These are phyloP conservation scores for Athrips mouffetella DNA, from an alignment of 2,888 invertebrate species.

Conservation along the genomic window DNA sequence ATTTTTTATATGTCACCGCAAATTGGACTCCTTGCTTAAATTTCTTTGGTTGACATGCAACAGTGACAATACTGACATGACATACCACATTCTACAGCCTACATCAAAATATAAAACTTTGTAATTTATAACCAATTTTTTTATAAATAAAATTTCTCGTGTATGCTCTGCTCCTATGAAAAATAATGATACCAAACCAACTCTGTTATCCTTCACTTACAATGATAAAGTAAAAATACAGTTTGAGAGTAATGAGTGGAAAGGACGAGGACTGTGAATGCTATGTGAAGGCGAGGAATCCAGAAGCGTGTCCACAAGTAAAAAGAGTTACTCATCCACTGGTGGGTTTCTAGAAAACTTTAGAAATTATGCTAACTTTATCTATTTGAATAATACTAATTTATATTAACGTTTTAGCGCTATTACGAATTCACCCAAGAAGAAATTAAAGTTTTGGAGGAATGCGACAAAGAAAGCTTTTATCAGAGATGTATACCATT, in stretches of 20 bases:
- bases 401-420: conserved; percentile 54
- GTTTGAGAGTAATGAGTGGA: conserved; percentile 46
- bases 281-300: conserved; percentile 33
- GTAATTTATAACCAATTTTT: too few relatives aligned
- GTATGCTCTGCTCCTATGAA: conserved; percentile 18
- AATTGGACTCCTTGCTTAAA: too few relatives aligned
- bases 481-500: conserved; percentile 85
- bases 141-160: too few relatives aligned
- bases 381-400: background rate
- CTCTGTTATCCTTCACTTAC: conserved; percentile 29
- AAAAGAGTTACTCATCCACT: conserved; percentile 62
- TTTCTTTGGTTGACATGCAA: too few relatives aligned
- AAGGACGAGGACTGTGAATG: conserved; percentile 30
- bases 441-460: conserved; percentile 83
- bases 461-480: conserved; percentile 89
- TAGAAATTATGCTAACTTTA: background rate
- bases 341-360: conserved; percentile 35
- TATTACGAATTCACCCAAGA: conserved; percentile 84
- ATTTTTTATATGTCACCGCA: too few relatives aligned
- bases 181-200: conserved; percentile 30
- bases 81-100: too few relatives aligned
- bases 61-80: too few relatives aligned
- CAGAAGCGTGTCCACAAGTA: conserved; percentile 41
- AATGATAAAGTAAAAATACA: conserved; percentile 31
- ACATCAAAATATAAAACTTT: too few relatives aligned